phyloP scores from a whole-genome alignment of 2,797 vertebrate species.

The Tokudaia muenninki region DNA sequence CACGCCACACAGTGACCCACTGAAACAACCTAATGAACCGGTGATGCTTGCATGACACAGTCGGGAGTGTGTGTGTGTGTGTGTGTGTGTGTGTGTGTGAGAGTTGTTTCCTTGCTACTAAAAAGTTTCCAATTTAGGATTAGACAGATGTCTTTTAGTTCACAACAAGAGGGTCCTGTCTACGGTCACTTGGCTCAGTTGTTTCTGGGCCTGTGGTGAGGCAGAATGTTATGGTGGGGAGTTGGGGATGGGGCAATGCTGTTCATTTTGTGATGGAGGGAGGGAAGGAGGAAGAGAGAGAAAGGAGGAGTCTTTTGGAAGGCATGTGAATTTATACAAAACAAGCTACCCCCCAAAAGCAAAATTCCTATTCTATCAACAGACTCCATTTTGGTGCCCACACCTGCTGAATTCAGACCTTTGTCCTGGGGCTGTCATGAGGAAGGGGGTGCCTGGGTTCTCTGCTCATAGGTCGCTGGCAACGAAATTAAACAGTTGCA shows the following conservation, averaged over 20 bases:
- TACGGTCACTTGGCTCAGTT: neutral
- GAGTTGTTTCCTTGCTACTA: neutral
- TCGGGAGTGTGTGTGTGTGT: neutral
- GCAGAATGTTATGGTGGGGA: neutral
- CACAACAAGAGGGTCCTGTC: neutral
- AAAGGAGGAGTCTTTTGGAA: neutral
- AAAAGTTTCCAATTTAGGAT: neutral
- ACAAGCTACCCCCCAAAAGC: neutral
- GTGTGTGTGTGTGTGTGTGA: no score
- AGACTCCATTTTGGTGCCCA: neutral
- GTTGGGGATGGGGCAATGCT: neutral
- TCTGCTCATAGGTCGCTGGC: neutral
- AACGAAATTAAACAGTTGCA: neutral
- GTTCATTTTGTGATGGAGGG: neutral
- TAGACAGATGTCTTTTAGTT: neutral
- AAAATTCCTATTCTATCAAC: neutral
- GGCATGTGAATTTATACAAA: neutral
- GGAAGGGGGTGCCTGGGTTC: neutral
- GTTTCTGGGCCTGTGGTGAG: neutral
- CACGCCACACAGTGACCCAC: neutral
- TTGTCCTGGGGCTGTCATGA: neutral
- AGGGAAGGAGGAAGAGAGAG: neutral
- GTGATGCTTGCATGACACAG: neutral
- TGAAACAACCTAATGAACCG: no score
- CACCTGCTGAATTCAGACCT: neutral